Evolutionary conservation across 1,140 invertebrate species (phyloP), one percentile per base, ranked within the genome.

Genomic region (Triops longicaudatus): DNA sequence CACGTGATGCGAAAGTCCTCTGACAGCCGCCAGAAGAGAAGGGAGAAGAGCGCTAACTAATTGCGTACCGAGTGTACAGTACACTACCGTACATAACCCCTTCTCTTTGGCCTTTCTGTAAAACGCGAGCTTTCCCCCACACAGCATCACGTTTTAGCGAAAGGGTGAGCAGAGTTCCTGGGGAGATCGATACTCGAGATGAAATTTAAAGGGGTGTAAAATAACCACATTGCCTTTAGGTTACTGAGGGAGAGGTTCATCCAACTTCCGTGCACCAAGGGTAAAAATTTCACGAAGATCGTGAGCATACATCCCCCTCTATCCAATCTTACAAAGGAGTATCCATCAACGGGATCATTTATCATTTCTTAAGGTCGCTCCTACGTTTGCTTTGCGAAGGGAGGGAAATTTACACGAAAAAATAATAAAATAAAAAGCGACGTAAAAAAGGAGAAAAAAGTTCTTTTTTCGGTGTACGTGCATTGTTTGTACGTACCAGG

Each of bases 31-130:
- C n/a, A 63, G 50, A 63, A 63, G 50, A 63, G 50, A 63, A 63
- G 50, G 22, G 50, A 63, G 50, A 63, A 22, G 50, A 63, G 50
- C 50, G 50, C 50, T 63, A 63, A 63, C 50, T 63, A 63, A 63
- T 63, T 22, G 50, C 50, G 50, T 63, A 63, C 50, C 50, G 50
- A 63, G 50, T 63, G 50, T 63, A 63, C 50, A 63, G 50, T 63
- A 63, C 50, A 22, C 6, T n/a, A 17, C 14, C 22, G 50, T 63
- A 5, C 50, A 22, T 63, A 63, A 63, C 14, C 50, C 31, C 31
- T 37, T 37, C 31, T 37, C 31, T 37, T 37, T 37, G 31, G 2
- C 31, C 31, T 37, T 37, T 37, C 31, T 37, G 31, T 37, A 37
- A 37, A n/a, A 37, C 7, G 31, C 31, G 31, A 37, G 31, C 7